phyloP scores from a whole-genome alignment of 2,797 vertebrate genomes.

The Delichon dasypus region DNA sequence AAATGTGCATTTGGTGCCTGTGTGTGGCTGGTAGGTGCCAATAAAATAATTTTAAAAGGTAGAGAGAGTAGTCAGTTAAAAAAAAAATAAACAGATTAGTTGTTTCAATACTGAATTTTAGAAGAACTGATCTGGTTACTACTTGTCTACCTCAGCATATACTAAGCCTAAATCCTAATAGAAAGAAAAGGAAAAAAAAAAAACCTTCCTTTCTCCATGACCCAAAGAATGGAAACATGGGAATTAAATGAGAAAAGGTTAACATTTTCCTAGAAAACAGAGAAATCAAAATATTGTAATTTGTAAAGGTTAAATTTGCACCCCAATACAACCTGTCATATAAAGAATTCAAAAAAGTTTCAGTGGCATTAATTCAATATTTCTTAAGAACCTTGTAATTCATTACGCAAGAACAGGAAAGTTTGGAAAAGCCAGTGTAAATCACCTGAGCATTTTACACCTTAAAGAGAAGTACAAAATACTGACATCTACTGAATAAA shows the following conservation, averaged over 20 bases:
- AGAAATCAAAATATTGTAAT: background rate
- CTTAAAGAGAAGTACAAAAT: background rate
- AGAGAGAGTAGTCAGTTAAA: background rate
- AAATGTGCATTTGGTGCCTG: background rate
- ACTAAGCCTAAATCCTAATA: background rate
- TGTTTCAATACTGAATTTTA: background rate
- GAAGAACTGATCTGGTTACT: background rate
- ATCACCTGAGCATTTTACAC: background rate
- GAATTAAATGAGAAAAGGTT: background rate
- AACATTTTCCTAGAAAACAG: background rate
- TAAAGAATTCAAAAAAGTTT: background rate
- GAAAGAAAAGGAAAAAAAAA: background rate
- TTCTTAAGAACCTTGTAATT: background rate
- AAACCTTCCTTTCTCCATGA: background rate
- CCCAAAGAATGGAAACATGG: background rate
- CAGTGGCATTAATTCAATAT: background rate
- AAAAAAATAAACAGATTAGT: background rate
- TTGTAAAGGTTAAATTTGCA: background rate
- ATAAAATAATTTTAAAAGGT: background rate
- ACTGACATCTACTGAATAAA: background rate
- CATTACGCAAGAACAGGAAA: background rate
- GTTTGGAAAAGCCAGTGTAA: background rate
- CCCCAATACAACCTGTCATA: background rate
- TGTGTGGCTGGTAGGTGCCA: accelerated
- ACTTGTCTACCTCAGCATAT: background rate